Evolutionary conservation across 2,888 invertebrate species (phyloP).

Genomic region (Himalopsyche anomala): DNA sequence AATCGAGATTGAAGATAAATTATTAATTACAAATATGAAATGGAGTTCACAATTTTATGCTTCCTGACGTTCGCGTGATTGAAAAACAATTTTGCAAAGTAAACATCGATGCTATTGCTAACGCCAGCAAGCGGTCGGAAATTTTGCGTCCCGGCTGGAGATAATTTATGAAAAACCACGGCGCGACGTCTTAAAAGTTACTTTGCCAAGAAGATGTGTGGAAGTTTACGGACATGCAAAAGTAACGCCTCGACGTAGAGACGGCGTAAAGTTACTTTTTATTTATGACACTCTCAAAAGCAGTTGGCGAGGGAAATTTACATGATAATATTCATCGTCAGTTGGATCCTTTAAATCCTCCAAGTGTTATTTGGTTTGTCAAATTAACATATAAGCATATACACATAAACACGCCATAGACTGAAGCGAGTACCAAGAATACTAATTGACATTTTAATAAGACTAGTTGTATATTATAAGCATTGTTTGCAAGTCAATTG

Average conservation of each 20-base stretch:
- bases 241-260: neutral
- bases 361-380: too few species aligned
- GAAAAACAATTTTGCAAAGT: constrained; percentile 3
- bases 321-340: too few species aligned
- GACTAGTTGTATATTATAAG: too few species aligned
- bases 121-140: neutral
- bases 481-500: too few species aligned
- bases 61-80: neutral
- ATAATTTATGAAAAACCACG: constrained; percentile 34
- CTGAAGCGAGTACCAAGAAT: too few species aligned
- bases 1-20: too few species aligned
- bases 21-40: neutral
- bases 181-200: constrained; percentile 17
- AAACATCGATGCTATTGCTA: neutral
- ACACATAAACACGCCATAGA: too few species aligned
- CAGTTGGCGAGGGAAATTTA: too few species aligned
- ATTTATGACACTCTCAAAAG: too few species aligned
- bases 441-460: too few species aligned
- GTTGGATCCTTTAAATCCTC: too few species aligned
- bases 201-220: constrained; percentile 11
- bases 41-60: neutral
- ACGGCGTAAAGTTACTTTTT: neutral
- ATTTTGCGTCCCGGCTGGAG: neutral
- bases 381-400: too few species aligned
- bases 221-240: constrained; percentile 15